These are phyloP conservation scores for Abramis brama DNA, from an alignment of 2,113 vertebrate genomes.

Conservation along the genomic window DNA sequence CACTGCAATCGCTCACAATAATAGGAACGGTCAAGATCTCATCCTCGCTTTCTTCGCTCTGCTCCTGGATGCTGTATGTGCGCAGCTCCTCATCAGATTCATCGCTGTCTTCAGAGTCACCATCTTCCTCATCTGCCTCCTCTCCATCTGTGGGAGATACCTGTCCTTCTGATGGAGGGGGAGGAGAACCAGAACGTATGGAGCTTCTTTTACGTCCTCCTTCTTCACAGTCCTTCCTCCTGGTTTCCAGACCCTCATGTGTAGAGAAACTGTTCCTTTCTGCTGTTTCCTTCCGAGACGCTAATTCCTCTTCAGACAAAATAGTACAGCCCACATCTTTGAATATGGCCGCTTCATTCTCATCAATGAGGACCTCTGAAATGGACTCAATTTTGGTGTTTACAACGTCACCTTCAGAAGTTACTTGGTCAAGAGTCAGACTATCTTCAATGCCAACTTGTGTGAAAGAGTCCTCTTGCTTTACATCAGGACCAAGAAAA, in stretches of 20 bases:
- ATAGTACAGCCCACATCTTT: conserved; percentile 1
- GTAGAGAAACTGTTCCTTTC: background rate
- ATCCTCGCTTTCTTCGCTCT: conserved; percentile 92
- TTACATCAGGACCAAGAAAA: conserved; percentile 10
- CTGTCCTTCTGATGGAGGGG: conserved; percentile 56
- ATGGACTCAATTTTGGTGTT: background rate
- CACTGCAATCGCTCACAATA: conserved; percentile 88
- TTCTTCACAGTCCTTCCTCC: background rate
- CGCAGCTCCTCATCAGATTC: conserved; percentile 91
- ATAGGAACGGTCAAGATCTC: conserved; percentile 83
- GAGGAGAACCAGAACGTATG: conserved; percentile 50
- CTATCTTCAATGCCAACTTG: background rate
- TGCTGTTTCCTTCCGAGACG: conserved; percentile 29
- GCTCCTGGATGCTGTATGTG: conserved; percentile 85
- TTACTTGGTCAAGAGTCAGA: background rate
- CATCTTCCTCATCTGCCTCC: conserved; percentile 82
- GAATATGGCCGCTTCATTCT: conserved; percentile 1
- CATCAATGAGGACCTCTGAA: conserved; percentile 15
- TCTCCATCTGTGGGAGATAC: conserved; percentile 62
- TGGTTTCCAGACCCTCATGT: conserved; percentile 18
- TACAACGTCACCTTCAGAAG: background rate
- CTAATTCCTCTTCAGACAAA: background rate
- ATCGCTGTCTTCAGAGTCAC: conserved; percentile 88
- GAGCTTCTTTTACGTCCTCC: conserved; percentile 36
- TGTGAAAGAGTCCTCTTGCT: background rate